Evolutionary conservation across 2,888 invertebrate genomes (phyloP).

Genomic region (Allophyes oxyacanthae): DNA sequence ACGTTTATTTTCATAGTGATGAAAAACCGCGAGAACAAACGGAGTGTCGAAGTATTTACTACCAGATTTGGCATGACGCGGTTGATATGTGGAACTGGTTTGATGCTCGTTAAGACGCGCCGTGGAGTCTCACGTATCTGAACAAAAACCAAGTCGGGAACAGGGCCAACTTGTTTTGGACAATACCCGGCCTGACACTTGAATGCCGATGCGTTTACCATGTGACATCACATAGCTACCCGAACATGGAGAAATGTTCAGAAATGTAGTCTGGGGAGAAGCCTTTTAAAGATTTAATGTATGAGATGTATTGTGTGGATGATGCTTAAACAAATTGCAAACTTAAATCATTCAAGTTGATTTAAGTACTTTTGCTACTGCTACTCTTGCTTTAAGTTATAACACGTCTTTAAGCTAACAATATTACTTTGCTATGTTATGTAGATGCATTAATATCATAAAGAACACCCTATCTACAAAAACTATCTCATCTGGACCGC

Average conservation of each 20-base stretch:
- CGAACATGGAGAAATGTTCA: constrained; percentile 48
- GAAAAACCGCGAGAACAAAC: constrained; percentile 72
- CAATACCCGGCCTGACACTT: constrained; percentile 82
- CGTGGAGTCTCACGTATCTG: constrained; percentile 83
- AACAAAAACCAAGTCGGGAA: constrained; percentile 80
- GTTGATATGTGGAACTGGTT: constrained; percentile 84
- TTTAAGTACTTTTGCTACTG: not conserved
- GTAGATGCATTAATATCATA: too few relatives aligned
- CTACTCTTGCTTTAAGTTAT: too few relatives aligned
- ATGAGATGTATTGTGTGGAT: constrained; percentile 42
- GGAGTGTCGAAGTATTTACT: constrained; percentile 77
- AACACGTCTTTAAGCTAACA: too few relatives aligned
- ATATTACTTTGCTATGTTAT: too few relatives aligned
- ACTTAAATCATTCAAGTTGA: constrained; percentile 3
- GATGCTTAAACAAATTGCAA: constrained; percentile 33
- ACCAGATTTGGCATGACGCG: constrained; percentile 82
- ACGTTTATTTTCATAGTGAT: constrained; percentile 48
- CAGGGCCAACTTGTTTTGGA: constrained; percentile 80
- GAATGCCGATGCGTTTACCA: constrained; percentile 82
- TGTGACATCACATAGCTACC: constrained; percentile 65
- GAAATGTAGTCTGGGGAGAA: constrained; percentile 55
- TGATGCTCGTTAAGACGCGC: constrained; percentile 84
- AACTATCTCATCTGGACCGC: not conserved
- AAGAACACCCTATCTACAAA: not conserved
- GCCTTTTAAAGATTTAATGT: constrained; percentile 42